These are phyloP conservation scores for Hippopotamyrus pictus DNA, from an alignment of 2,797 vertebrate species.

Conservation along the genomic window DNA sequence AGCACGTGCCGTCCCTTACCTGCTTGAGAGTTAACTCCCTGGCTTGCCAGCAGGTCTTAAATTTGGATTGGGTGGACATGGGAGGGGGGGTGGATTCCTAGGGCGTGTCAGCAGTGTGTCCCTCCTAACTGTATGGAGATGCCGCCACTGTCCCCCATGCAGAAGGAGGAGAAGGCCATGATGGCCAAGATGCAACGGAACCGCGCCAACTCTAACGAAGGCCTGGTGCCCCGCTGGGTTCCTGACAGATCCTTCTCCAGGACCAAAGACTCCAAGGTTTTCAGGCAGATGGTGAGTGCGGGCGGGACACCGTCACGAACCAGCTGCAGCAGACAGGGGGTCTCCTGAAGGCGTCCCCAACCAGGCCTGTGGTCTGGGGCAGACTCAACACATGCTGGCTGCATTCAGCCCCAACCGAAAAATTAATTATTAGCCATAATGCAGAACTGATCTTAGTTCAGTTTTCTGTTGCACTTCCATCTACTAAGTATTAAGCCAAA, in stretches of 20 bases:
- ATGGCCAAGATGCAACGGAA: slow-evolving; percentile 88
- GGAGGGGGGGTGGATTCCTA: background rate
- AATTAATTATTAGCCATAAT: background rate
- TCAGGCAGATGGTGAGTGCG: slow-evolving; percentile 87
- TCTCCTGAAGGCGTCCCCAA: background rate
- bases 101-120: background rate
- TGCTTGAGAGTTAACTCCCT: background rate
- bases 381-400: background rate
- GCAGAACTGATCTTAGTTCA: background rate
- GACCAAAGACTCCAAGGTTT: slow-evolving; percentile 93
- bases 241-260: slow-evolving; percentile 84
- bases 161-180: slow-evolving; percentile 95
- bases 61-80: background rate
- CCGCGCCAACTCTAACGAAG: slow-evolving; percentile 81
- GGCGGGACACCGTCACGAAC: background rate
- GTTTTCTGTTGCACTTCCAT: background rate
- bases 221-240: slow-evolving; percentile 83
- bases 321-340: background rate
- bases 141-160: slow-evolving; percentile 17
- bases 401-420: background rate
- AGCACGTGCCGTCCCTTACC: background rate
- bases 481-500: background rate
- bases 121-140: background rate
- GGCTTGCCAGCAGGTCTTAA: background rate
- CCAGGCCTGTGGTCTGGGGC: background rate